A percentile compares a stretch with the other conserved stretches of the same genome.
phyloP scores from a whole-genome alignment of 2,888 invertebrate genomes.

The Meteorus cinctellus region DNA sequence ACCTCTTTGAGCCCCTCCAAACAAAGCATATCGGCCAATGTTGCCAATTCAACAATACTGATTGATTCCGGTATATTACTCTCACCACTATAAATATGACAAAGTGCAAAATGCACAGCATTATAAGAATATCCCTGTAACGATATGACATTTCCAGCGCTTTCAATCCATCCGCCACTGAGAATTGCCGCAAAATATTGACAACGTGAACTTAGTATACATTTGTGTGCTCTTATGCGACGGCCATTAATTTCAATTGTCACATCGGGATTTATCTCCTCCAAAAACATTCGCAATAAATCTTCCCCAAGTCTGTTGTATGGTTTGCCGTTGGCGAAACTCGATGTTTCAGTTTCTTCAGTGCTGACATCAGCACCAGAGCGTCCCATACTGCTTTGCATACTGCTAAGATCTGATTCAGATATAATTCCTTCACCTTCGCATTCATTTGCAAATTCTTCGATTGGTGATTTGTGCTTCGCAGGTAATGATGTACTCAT shows the following conservation, averaged over 20 bases:
- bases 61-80: constrained; percentile 91
- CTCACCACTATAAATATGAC: constrained; percentile 95
- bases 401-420: constrained; percentile 74
- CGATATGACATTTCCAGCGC: constrained; percentile 86
- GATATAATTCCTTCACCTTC: constrained; percentile 70
- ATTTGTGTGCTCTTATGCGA: constrained; percentile 91
- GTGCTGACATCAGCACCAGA: constrained; percentile 74
- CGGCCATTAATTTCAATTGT: constrained; percentile 88
- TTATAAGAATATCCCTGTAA: constrained; percentile 90
- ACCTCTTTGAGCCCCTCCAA: constrained; percentile 94
- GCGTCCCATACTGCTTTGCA: constrained; percentile 75
- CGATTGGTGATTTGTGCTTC: constrained; percentile 68
- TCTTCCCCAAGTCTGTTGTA: constrained; percentile 85
- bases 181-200: constrained; percentile 94
- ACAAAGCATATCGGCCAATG: constrained; percentile 91
- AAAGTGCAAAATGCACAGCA: constrained; percentile 91
- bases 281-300: constrained; percentile 90
- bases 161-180: constrained; percentile 89
- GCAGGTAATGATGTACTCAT: constrained; percentile 68
- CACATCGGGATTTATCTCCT: constrained; percentile 92
- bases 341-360: constrained; percentile 74
- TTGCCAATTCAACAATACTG: constrained; percentile 89
- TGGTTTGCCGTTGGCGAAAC: constrained; percentile 67
- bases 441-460: constrained; percentile 62
- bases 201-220: constrained; percentile 92